Evolutionary conservation across 2,888 invertebrate species (phyloP).

Genomic region (Pollenia angustigena): DNA sequence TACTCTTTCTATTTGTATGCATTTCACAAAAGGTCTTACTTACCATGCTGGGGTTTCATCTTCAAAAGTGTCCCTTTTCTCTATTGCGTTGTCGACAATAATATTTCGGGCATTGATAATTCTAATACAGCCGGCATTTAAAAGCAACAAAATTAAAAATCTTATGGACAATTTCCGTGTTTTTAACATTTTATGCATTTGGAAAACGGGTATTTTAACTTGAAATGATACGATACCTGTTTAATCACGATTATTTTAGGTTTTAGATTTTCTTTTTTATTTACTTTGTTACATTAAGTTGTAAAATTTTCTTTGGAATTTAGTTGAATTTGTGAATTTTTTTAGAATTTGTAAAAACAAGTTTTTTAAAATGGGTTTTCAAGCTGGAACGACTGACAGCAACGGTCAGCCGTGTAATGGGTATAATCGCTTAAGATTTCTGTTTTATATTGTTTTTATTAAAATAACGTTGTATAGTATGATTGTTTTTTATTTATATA

Average conservation of each 20-base stretch:
- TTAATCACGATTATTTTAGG: constrained; percentile 8
- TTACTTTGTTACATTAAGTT: constrained; percentile 6
- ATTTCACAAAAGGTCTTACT: constrained; percentile 69
- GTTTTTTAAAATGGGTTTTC: constrained; percentile 26
- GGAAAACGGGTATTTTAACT: constrained; percentile 38
- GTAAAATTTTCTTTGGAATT: constrained; percentile 61
- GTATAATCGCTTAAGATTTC: constrained; percentile 63
- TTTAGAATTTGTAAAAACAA: constrained; percentile 21
- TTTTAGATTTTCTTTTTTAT: constrained; percentile 16
- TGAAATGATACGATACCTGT: neutral
- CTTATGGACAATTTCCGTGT: constrained; percentile 57
- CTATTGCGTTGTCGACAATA: constrained; percentile 62
- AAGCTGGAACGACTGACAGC: constrained; percentile 57
- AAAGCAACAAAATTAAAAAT: constrained; percentile 60
- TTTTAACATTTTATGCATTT: constrained; percentile 49
- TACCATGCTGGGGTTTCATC: constrained; percentile 78
- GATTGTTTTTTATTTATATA: neutral
- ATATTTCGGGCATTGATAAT: constrained; percentile 61
- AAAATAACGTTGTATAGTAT: no score
- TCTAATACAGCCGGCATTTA: constrained; percentile 68
- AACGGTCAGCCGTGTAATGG: constrained; percentile 68
- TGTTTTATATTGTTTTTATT: constrained; percentile 45
- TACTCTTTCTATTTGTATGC: neutral
- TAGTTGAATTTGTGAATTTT: constrained; percentile 8
- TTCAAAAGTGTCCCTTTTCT: constrained; percentile 64